Conservation (phyloP, 2,113 vertebrate species). For the Turdus rufiventris region DNA sequence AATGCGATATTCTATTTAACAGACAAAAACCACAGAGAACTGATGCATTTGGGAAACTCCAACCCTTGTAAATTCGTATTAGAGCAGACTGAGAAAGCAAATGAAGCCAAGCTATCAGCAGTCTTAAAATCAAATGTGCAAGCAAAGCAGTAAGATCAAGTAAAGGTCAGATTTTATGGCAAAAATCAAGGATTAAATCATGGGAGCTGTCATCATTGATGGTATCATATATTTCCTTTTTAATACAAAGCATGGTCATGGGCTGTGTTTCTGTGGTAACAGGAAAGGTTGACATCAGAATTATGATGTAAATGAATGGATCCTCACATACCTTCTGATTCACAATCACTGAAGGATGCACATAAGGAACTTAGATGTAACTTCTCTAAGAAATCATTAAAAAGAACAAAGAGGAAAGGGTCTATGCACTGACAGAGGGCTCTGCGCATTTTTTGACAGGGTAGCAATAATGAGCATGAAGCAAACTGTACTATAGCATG, state of each 20-base stretch:
- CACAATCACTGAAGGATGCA: neutral
- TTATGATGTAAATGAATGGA: slow-evolving; percentile 50
- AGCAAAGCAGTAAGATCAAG: slow-evolving; percentile 34
- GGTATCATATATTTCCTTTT: slow-evolving; percentile 28
- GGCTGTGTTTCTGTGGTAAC: slow-evolving; percentile 51
- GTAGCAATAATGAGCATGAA: slow-evolving; percentile 27
- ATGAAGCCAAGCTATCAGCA: neutral
- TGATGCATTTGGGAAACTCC: neutral
- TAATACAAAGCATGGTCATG: slow-evolving; percentile 15
- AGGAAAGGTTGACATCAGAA: slow-evolving; percentile 6
- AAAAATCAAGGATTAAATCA: slow-evolving; percentile 52
- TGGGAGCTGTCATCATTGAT: slow-evolving; percentile 21
- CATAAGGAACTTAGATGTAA: slow-evolving; percentile 12
- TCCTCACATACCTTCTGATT: slow-evolving; percentile 5
- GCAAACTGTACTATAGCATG: neutral
- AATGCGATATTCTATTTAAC: neutral
- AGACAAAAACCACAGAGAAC: neutral
- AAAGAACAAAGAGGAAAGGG: slow-evolving; percentile 33
- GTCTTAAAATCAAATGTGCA: slow-evolving; percentile 23
- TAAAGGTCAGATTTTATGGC: slow-evolving; percentile 43
- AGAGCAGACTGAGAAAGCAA: neutral
- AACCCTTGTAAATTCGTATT: neutral
- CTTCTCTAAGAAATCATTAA: slow-evolving; percentile 35
- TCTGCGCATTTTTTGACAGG: neutral
- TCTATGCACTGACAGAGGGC: neutral